A percentile compares a stretch with the other conserved stretches of the same genome.
Conservation (phyloP, 2,113 vertebrate genomes). For the Xyliphius kryptos region DNA sequence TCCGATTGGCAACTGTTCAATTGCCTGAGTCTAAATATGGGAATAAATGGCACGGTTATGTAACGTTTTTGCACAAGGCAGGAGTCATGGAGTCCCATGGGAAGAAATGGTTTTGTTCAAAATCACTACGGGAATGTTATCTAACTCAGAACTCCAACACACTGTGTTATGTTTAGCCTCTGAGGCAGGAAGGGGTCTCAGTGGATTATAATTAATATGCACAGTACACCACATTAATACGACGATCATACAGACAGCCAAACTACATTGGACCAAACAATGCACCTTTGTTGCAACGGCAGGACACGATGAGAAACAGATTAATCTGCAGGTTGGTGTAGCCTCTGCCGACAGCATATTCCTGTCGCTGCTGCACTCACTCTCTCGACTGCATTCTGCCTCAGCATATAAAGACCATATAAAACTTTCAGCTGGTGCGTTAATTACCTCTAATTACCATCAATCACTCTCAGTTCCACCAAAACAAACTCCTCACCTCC, state of each 20-base stretch:
- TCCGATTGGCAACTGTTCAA: not conserved
- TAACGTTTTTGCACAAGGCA: conserved; percentile 11
- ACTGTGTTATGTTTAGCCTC: conserved; percentile 10
- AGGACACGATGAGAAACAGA: too few relatives aligned
- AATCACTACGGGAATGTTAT: conserved; percentile 2
- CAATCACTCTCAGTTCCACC: too few relatives aligned
- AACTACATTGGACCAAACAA: conserved; percentile 27
- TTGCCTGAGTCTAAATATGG: not conserved
- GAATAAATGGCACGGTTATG: conserved; percentile 7
- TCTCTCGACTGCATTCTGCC: too few relatives aligned
- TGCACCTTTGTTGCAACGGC: conserved; percentile 7
- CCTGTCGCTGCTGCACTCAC: too few relatives aligned
- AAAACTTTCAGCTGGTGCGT: too few relatives aligned
- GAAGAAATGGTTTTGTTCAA: conserved; percentile 2
- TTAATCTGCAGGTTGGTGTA: too few relatives aligned
- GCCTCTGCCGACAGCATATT: too few relatives aligned
- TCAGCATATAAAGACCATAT: too few relatives aligned
- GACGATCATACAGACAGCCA: too few relatives aligned
- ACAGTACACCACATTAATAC: conserved; percentile 16
- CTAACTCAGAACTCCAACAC: conserved; percentile 7
- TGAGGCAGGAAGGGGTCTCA: conserved; percentile 41
- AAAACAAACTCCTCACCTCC: too few relatives aligned
- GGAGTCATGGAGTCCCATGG: not conserved
- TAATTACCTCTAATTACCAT: too few relatives aligned
- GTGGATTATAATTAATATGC: conserved; percentile 58